Conservation (phyloP, 2,113 vertebrate genomes). For the Sylvietta virens region DNA sequence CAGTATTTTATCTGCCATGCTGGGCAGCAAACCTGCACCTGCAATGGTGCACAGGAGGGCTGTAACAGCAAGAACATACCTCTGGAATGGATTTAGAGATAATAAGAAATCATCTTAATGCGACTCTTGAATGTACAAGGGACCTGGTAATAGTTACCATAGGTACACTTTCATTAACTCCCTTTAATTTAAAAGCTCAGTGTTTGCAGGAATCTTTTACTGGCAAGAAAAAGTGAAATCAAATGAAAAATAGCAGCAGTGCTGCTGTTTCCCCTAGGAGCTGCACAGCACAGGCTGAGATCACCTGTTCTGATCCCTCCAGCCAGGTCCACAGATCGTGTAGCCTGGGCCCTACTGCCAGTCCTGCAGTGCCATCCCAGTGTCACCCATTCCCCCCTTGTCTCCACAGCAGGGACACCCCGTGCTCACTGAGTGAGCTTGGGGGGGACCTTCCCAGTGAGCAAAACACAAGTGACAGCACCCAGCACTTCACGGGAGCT, state of each 20-base stretch:
- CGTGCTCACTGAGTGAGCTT: background rate
- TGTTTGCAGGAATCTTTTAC: slow-evolving; percentile 12
- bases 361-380: background rate
- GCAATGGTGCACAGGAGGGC: slow-evolving; percentile 31
- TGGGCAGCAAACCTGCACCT: slow-evolving; percentile 19
- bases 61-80: slow-evolving; percentile 22
- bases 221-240: background rate
- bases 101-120: slow-evolving; percentile 63
- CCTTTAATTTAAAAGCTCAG: slow-evolving; percentile 62
- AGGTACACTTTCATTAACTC: slow-evolving; percentile 64
- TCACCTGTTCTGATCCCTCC: background rate
- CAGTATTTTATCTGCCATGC: background rate
- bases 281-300: background rate
- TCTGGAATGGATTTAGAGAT: slow-evolving; percentile 44
- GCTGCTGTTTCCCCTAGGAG: background rate
- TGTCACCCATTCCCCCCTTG: background rate
- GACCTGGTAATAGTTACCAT: slow-evolving; percentile 38
- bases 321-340: background rate
- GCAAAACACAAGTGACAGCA: background rate
- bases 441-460: background rate
- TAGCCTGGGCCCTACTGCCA: background rate
- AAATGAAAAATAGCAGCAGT: background rate
- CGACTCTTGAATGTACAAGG: slow-evolving; percentile 26
- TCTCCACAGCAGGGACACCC: background rate
- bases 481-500: fast-evolving